Base-by-base conservation (phyloP, 2,113 vertebrate species). In the Okapia johnstoni region DNA sequence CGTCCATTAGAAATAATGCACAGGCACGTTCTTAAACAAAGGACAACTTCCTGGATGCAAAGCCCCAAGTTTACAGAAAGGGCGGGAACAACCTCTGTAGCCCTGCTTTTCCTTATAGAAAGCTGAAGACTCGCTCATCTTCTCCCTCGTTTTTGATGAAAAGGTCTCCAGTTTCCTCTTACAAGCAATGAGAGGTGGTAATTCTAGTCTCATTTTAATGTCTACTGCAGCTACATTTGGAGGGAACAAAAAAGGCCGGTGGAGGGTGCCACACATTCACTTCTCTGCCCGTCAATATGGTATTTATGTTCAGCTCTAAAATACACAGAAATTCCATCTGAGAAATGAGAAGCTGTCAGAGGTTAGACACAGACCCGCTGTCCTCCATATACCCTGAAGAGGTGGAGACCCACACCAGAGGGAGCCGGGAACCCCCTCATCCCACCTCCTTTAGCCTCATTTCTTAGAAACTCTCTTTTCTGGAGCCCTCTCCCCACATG, bases 361-460 rank as follows among this genome's bases (percentile, higher is more conserved):
- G 89, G 87, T 60, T n/a, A 80, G 76, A n/a, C 40, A 80, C 17
- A 93, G 7, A 85, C 70, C 86, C 21, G 21, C 33, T 13, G 26
- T 77, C 40, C 7, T 63, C 66, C 77, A 6, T 26, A n/a, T 28
- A 48, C 26, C 83, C 73, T 55, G 28, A 21, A 57, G 58, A 54
- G 52, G 50, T 33, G 43, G 83, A 80, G 55, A 50, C 8, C 25
- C 7, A 43, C 54, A 28, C 30, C 36, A 10, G 61, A 52, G 54
- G 1, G n/a, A 57, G 61, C 16, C 6, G 33, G 57, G 13, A 5
- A n/a, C 46, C 60, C 50, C 66, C 76, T 52, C 66, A 46, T 89
- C 13, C 93, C 9, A 8, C 88, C 92, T 93, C 94, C 94, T 93
- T 81, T 28, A 94, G 96, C 93, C 80, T 70, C 91, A 77, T 97